phyloP scores from a whole-genome alignment of 2,113 vertebrate species.

The Tiliqua scincoides region DNA sequence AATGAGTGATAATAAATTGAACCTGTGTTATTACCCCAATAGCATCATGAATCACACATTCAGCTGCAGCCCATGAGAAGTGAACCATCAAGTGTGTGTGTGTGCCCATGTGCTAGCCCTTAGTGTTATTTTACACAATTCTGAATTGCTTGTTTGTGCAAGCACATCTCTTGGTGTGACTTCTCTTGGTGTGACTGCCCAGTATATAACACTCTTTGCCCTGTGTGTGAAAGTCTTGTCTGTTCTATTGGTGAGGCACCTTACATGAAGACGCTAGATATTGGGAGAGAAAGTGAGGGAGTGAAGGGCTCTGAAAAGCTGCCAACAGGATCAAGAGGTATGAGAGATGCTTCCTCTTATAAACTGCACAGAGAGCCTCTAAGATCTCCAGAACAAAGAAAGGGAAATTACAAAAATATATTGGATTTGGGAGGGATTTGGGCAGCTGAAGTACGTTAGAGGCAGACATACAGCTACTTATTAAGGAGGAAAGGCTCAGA shows the following conservation, averaged over 20 bases:
- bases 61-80: not conserved
- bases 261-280: constrained; percentile 32
- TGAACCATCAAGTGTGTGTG: not conserved
- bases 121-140: not conserved
- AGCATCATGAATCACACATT: not conserved
- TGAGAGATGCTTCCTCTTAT: constrained; percentile 55
- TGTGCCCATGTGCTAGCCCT: not conserved
- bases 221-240: not conserved
- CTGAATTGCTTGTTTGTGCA: not conserved
- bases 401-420: constrained; percentile 64
- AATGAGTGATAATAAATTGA: not conserved
- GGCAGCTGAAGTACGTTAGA: constrained; percentile 47
- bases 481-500: constrained; percentile 51
- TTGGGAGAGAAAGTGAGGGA: constrained; percentile 19
- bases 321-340: constrained; percentile 48
- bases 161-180: not conserved
- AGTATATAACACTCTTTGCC: not conserved
- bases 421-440: constrained; percentile 53
- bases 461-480: constrained; percentile 39
- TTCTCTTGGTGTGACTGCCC: not conserved
- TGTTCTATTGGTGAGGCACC: constrained; percentile 40
- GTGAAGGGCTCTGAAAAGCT: constrained; percentile 32
- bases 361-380: constrained; percentile 44
- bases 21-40: not conserved
- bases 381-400: constrained; percentile 50